Evolutionary conservation across 1,140 invertebrate species (phyloP).

Genomic region (Cyclina sinensis): DNA sequence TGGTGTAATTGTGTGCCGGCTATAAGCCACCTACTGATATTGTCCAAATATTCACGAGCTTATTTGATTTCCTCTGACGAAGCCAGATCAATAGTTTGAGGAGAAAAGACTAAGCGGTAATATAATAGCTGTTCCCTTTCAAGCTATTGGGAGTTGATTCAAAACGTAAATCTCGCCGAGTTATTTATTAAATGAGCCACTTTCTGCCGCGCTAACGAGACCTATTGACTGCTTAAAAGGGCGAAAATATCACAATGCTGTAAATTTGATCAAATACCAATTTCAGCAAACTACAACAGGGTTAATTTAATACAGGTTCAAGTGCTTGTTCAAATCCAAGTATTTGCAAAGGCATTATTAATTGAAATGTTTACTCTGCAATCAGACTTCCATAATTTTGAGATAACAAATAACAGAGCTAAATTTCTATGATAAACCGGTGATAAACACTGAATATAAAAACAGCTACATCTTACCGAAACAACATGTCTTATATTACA

Average conservation of each 20-base stretch:
- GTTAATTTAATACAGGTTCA: conserved; percentile 22
- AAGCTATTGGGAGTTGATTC: neutral
- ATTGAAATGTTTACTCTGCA: neutral
- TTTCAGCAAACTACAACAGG: conserved; percentile 13
- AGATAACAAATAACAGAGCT: neutral
- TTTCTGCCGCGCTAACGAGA: conserved; percentile 20
- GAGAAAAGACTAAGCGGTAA: neutral
- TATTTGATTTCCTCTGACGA: conserved; percentile 29
- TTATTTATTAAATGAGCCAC: conserved; percentile 8
- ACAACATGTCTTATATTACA: too few relatives aligned
- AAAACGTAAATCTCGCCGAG: conserved; percentile 17
- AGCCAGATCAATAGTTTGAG: conserved; percentile 6
- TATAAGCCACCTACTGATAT: neutral
- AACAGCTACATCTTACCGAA: too few relatives aligned
- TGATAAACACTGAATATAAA: too few relatives aligned
- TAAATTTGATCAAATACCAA: conserved; percentile 31
- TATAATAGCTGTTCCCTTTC: conserved; percentile 16
- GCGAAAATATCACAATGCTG: conserved; percentile 15
- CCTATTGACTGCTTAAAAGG: conserved; percentile 15
- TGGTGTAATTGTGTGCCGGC: neutral
- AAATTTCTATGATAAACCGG: too few relatives aligned
- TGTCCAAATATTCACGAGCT: conserved; percentile 12
- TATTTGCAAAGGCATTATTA: neutral
- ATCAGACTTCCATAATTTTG: neutral
- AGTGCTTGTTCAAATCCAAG: neutral